Conservation (phyloP, 1,140 invertebrate species). For the Leptestheria dahalacensis region DNA sequence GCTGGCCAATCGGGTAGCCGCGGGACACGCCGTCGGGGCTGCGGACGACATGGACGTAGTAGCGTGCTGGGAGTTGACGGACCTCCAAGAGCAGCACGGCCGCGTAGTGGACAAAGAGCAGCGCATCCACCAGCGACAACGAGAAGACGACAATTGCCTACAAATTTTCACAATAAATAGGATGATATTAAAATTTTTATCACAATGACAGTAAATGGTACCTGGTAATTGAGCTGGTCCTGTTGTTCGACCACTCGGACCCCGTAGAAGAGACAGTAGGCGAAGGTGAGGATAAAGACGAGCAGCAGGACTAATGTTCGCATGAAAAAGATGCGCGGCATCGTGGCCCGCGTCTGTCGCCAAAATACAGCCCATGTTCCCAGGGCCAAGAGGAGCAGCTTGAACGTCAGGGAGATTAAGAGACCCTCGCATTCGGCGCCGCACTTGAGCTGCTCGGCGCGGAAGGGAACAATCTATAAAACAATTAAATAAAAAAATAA, state of each 20-base stretch:
- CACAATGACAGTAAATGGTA: conserved; percentile 9
- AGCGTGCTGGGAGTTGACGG: conserved; percentile 72
- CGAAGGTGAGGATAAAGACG: conserved; percentile 81
- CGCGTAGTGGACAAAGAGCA: conserved; percentile 89
- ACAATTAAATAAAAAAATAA: neutral
- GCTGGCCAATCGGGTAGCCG: conserved; percentile 31
- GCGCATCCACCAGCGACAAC: conserved; percentile 73
- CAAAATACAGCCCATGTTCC: conserved; percentile 83
- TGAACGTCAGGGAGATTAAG: conserved; percentile 78
- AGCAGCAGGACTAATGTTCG: conserved; percentile 71
- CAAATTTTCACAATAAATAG: conserved; percentile 12
- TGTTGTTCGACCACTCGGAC: conserved; percentile 52
- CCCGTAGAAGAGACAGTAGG: conserved; percentile 95
- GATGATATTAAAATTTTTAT: neutral
- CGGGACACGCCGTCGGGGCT: conserved; percentile 73
- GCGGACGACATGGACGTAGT: conserved; percentile 49
- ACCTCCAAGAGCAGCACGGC: conserved; percentile 85
- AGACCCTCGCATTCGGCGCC: conserved; percentile 77
- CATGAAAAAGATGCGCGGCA: conserved; percentile 86
- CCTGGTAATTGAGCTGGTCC: conserved; percentile 22
- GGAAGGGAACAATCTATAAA: conserved; percentile 18
- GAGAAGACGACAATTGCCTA: conserved; percentile 71
- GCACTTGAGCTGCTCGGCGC: conserved; percentile 35
- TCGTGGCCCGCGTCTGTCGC: conserved; percentile 57
- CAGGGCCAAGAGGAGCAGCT: conserved; percentile 73